Conservation (phyloP, 2,113 vertebrate genomes). For the Hippolais icterina region DNA sequence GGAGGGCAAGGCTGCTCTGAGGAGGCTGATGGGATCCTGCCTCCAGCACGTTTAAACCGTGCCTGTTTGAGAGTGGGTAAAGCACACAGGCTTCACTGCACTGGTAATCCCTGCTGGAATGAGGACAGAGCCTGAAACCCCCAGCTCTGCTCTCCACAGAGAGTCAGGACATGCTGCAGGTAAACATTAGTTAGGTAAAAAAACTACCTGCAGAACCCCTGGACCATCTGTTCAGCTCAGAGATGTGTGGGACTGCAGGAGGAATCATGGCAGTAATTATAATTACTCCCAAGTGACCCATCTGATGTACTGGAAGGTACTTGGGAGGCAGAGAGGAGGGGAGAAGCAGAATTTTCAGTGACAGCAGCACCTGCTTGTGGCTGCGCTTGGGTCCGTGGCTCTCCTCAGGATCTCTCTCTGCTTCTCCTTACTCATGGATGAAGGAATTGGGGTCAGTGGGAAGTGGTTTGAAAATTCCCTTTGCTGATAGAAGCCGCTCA, state of each 20-base stretch:
- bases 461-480: not conserved
- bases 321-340: conserved; percentile 5
- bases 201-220: not conserved
- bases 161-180: not conserved
- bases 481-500: not conserved
- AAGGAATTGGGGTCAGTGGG: not conserved
- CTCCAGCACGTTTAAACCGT: rapidly evolving
- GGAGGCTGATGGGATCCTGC: not conserved
- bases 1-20: not conserved
- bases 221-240: conserved; percentile 11
- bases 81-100: not conserved
- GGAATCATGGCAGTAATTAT: not conserved
- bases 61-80: not conserved
- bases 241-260: not conserved
- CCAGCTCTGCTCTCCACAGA: not conserved
- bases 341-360: not conserved
- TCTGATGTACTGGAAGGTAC: not conserved
- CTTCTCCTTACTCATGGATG: not conserved
- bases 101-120: not conserved
- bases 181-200: not conserved
- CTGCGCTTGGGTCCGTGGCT: not conserved
- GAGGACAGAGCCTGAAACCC: not conserved
- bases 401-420: not conserved
- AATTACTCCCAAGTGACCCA: not conserved
- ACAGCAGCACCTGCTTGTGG: conserved; percentile 12